Base-by-base conservation (phyloP, 2,797 vertebrate genomes). In the Jordanella pulchra region DNA sequence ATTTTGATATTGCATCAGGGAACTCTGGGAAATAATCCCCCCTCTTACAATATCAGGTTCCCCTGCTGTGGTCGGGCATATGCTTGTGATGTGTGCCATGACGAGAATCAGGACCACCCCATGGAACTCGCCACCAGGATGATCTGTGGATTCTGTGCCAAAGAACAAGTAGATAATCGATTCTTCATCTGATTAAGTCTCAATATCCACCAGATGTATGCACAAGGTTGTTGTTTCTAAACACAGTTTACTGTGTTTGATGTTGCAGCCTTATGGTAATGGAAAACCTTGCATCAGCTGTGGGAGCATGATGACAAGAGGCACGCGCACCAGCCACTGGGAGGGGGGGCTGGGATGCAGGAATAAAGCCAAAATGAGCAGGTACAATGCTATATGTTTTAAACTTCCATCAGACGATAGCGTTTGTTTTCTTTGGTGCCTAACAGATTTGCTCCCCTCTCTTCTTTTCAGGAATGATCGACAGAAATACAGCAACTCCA, bases 71-170 rank as follows among this genome's bases (percentile, higher is more conserved):
- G 95, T 2, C 92, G 93, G 21, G 82, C 93, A 7, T 96, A 95
- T 76, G 91, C 95, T 35, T 96, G 95, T 74, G 94, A 96, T 27
- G 69, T n/a, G 11, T 96, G 95, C 82, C 95, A 96, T 1, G 93
- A 95, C 23, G 90, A 92, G 75, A 91, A 92, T 79, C 95, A 96
- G 88, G 93, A 95, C 84, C 95, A 96, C 77, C 87, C 88, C 48
- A 95, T 96, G 95, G 95, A 96, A 72, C 91, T 95, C 58, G 95
- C 95, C 50, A 93, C 81, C 45, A 93, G 95, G 71, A 96, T 96
- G 95, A 91, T 96, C 71, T 96, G 95, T 74, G 95, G 95, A 30
- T 85, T 86, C 85, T 96, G 95, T 76, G 95, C 95, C 70, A 96
- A 95, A 88, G 95, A 96, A 71, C 95, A 96, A 93, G 95, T 95